Evolutionary conservation across 2,113 vertebrate species (phyloP), one percentile per base, ranked within the genome.

Genomic region (Thymallus thymallus): DNA sequence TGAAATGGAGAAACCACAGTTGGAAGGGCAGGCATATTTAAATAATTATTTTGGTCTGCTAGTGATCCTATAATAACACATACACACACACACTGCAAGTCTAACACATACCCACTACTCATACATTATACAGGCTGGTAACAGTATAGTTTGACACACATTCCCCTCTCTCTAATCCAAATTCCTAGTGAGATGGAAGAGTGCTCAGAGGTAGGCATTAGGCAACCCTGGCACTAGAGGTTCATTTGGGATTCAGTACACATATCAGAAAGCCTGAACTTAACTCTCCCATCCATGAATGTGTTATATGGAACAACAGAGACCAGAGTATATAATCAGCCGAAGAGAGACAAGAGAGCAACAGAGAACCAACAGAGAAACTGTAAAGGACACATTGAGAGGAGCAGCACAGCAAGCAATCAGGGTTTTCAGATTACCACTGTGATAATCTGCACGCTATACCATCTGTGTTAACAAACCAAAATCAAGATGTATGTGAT

Each of bases 31-130:
- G 41, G 13, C 30, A 16, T 32, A 66, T 35, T 66, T 30, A 66
- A 41, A 66, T 66, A 9, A 66, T 66, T 66, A 66, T 66, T 66
- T 66, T 41, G 7, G 64, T 35, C 30, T 12, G 26, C 20, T 30
- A 29, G 35, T 66, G 29, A 66, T 66, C 14, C 64, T 35, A 66
- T 66, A 35, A 66, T 35, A 41, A 60, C 55, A 75, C 58, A 55
- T 71, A 76, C 74, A 61, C 68, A 70, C 69, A 56, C 69, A 70
- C 69, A 41, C 35, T 41, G 35, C 35, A 41, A 10, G 35, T 41
- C 35, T 41, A 41, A 41, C 35, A 41, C 35, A 51, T 46, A 56
- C 45, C 26, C 46, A 55, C 46, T 30, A 48, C 22, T 14, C 35
- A 45, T 68, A 10, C 18, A 12, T 45, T 32, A 68, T 35, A 41